Evolutionary conservation across 1,140 invertebrate species (phyloP).

Genomic region (Papilio polyxenes): DNA sequence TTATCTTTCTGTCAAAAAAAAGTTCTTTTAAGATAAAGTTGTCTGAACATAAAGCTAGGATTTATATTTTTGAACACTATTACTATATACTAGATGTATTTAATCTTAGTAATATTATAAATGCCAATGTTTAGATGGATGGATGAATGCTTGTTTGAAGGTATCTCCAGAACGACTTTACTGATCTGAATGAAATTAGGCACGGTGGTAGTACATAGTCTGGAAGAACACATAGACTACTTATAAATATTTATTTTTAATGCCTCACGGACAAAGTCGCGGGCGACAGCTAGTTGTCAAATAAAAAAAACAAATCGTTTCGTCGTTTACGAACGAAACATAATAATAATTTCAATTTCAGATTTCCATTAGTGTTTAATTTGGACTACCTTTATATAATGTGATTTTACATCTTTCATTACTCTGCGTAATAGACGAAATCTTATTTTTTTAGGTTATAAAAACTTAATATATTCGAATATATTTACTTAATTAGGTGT

Average conservation of each 20-base stretch:
- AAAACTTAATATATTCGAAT: not conserved
- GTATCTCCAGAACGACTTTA: too few relatives aligned
- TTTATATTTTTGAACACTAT: not conserved
- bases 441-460: not conserved
- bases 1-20: conserved; percentile 12
- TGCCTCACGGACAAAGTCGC: too few relatives aligned
- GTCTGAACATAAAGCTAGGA: not conserved
- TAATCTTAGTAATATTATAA: not conserved
- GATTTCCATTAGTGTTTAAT: not conserved
- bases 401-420: not conserved
- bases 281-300: too few relatives aligned
- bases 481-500: too few relatives aligned
- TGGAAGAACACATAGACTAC: too few relatives aligned
- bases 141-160: too few relatives aligned
- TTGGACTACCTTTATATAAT: not conserved
- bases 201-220: too few relatives aligned
- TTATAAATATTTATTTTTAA: too few relatives aligned
- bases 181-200: too few relatives aligned
- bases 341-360: not conserved
- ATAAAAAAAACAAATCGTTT: not conserved
- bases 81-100: too few relatives aligned
- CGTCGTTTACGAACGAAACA: not conserved
- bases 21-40: not conserved
- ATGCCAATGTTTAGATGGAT: too few relatives aligned
- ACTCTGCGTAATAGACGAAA: not conserved